Percentiles rank a stretch among this genome's conserved stretches.
Conservation (phyloP, 2,797 vertebrate species). For the Peromyscus attwateri region DNA sequence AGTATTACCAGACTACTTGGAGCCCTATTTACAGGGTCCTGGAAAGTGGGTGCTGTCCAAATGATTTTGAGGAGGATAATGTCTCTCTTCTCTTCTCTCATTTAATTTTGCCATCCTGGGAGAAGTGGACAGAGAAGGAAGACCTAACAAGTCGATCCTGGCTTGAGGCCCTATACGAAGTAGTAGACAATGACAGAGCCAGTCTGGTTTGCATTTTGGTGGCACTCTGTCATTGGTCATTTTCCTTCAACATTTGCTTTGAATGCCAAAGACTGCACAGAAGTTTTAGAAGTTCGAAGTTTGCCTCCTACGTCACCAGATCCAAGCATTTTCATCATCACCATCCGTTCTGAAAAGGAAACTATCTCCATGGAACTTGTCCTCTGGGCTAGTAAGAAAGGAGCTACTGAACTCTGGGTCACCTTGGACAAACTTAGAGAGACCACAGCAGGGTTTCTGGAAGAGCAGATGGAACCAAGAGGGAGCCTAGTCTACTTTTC, state of each 20-base stretch:
- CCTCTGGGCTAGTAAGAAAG: background rate
- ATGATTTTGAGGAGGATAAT: background rate
- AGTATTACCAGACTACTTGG: constrained; percentile 12
- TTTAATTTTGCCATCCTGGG: background rate
- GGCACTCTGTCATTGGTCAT: background rate
- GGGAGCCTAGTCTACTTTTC: background rate
- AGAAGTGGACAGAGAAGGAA: background rate
- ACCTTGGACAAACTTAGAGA: background rate
- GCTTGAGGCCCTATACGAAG: background rate
- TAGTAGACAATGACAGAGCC: background rate
- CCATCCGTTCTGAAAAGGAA: background rate
- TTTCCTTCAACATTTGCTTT: background rate
- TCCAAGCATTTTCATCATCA: background rate
- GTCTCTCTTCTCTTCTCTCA: background rate
- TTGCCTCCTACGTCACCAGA: background rate
- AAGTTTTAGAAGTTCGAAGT: background rate
- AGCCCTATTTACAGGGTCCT: background rate
- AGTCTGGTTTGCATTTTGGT: background rate
- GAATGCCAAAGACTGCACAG: background rate
- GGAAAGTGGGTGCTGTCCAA: background rate
- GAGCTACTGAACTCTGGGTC: background rate
- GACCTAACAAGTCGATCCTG: background rate
- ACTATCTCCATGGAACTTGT: background rate
- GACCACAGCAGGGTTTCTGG: background rate
- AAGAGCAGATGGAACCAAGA: background rate